phyloP scores from a whole-genome alignment of 2,113 vertebrate species.

The Grantiella picta region DNA sequence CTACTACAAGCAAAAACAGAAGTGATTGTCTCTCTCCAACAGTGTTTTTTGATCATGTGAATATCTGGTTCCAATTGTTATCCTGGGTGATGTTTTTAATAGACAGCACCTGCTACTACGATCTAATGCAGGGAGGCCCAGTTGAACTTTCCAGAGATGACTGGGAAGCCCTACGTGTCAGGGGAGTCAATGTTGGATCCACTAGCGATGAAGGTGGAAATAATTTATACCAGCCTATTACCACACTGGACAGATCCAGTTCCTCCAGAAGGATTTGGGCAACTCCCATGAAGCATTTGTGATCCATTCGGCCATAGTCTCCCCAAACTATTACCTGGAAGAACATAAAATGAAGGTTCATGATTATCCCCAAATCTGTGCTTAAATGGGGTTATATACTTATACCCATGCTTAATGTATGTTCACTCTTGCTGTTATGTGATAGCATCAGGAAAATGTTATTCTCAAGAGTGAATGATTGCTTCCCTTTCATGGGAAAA shows the following conservation, averaged over 20 bases:
- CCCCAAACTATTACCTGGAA: conserved; percentile 97
- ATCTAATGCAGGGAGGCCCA: conserved; percentile 89
- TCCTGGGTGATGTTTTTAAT: conserved; percentile 70
- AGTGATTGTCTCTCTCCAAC: conserved; percentile 98
- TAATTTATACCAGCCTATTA: conserved; percentile 99
- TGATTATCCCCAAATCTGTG: neutral
- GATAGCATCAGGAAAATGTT: neutral
- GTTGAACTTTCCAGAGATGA: conserved; percentile 95
- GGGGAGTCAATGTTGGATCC: conserved; percentile 92
- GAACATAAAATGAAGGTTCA: conserved; percentile 35
- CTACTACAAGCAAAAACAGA: conserved; percentile 83
- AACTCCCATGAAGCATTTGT: conserved; percentile 99
- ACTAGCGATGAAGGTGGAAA: conserved; percentile 96
- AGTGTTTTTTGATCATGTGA: conserved; percentile 85
- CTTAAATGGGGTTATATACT: neutral
- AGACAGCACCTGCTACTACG: conserved; percentile 80
- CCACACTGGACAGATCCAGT: conserved; percentile 94
- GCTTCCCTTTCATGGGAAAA: neutral
- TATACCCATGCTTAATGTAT: neutral
- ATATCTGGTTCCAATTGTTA: conserved; percentile 81
- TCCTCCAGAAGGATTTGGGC: conserved; percentile 97
- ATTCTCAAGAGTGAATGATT: neutral
- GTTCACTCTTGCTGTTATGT: neutral
- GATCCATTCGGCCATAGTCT: conserved; percentile 98
- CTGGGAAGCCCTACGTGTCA: conserved; percentile 95